Percentiles rank a stretch among this genome's conserved stretches.
Conservation (phyloP, 2,888 invertebrate species). For the Trypoxylon attenuatum region DNA sequence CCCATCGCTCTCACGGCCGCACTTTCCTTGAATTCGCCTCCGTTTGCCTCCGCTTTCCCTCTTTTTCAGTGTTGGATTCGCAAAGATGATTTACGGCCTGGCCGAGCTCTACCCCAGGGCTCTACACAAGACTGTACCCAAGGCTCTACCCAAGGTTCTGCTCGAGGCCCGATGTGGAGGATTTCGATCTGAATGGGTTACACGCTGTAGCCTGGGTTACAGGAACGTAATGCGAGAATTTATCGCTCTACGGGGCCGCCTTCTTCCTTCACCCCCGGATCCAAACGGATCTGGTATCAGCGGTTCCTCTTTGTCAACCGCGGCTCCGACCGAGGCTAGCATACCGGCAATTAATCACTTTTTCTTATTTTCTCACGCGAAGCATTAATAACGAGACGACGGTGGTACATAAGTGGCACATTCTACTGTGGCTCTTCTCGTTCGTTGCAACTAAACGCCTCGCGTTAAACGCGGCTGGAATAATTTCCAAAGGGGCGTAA, state of each 20-base stretch:
- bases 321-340: no score
- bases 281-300: constrained; percentile 11
- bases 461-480: not conserved
- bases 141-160: no score
- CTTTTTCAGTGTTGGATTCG: constrained; percentile 36
- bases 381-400: not conserved
- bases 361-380: constrained; percentile 17
- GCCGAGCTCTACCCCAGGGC: not conserved
- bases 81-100: constrained; percentile 57
- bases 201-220: constrained; percentile 25
- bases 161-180: no score
- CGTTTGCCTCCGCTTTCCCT: not conserved
- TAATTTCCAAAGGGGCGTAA: no score
- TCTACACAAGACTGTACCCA: constrained; percentile 14
- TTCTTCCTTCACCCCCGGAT: not conserved
- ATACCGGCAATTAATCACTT: no score
- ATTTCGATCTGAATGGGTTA: constrained; percentile 49
- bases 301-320: constrained; percentile 11
- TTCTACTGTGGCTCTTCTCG: no score
- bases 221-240: constrained; percentile 47
- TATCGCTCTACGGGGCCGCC: no score
- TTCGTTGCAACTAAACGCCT: no score
- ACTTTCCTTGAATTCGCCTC: not conserved
- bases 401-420: no score
- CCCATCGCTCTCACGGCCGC: not conserved